These are phyloP conservation scores for Spicauda simplicius DNA, from an alignment of 2,888 invertebrate species.

Conservation along the genomic window DNA sequence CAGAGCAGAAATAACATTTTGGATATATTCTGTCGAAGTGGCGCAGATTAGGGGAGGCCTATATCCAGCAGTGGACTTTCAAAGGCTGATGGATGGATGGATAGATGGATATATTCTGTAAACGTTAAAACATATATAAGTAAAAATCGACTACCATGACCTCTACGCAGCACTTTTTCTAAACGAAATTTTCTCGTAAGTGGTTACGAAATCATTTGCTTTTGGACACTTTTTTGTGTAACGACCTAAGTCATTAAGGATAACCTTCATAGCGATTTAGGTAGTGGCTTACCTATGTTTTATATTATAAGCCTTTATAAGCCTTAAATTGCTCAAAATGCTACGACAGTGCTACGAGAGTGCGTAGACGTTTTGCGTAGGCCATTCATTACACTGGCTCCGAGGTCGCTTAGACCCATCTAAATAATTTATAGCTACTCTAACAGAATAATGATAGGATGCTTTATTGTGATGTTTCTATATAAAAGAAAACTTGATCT, in stretches of 20 bases:
- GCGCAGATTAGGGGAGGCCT: no score
- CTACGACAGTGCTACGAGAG: conserved; percentile 19
- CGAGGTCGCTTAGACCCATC: conserved; percentile 2
- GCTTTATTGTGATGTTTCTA: neutral
- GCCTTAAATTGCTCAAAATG: conserved; percentile 12
- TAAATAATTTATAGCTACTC: neutral
- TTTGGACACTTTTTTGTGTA: conserved; percentile 11
- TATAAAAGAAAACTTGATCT: neutral
- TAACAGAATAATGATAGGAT: neutral
- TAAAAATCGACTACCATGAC: conserved; percentile 8
- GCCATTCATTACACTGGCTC: conserved; percentile 15
- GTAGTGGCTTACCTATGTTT: conserved; percentile 9
- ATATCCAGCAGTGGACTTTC: no score
- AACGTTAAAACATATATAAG: no score
- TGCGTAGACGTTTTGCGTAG: conserved; percentile 25
- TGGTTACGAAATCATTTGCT: conserved; percentile 11
- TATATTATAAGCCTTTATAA: conserved; percentile 1
- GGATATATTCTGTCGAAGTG: no score
- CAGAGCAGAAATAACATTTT: neutral
- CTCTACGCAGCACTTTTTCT: conserved; percentile 4
- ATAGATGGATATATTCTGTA: no score
- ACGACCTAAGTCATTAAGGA: conserved; percentile 16
- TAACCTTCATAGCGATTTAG: conserved; percentile 12
- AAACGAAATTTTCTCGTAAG: conserved; percentile 14
- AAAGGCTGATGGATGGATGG: no score